phyloP scores from a whole-genome alignment of 1,140 invertebrate genomes.

The Cotesia chilonis region DNA sequence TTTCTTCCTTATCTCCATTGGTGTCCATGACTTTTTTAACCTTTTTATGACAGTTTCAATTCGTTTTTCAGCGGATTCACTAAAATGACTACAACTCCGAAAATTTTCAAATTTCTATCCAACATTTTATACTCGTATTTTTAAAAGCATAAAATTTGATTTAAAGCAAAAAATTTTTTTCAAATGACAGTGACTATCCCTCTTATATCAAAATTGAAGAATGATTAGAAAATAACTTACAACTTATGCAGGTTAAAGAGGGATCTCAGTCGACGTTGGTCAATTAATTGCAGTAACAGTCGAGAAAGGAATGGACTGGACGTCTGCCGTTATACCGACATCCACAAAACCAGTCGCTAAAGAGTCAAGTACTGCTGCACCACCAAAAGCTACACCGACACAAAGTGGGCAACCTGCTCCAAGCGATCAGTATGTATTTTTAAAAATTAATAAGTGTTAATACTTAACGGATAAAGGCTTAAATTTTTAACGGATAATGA shows the following conservation, averaged over 20 bases:
- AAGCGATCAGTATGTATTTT: slow-evolving; percentile 55
- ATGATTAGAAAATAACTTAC: slow-evolving; percentile 22
- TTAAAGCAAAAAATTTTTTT: not conserved
- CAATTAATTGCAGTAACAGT: slow-evolving; percentile 89
- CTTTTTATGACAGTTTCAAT: too few relatives aligned
- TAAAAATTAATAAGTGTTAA: too few relatives aligned
- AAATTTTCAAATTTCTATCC: too few relatives aligned
- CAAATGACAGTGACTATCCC: not conserved
- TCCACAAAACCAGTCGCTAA: slow-evolving; percentile 57
- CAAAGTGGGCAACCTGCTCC: slow-evolving; percentile 45
- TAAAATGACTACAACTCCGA: too few relatives aligned
- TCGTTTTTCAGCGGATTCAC: too few relatives aligned
- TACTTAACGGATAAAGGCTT: too few relatives aligned
- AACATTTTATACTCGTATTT: too few relatives aligned
- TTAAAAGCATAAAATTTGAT: too few relatives aligned
- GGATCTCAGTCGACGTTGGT: slow-evolving; percentile 85
- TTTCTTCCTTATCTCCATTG: too few relatives aligned
- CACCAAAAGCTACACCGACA: slow-evolving; percentile 44
- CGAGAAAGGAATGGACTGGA: slow-evolving; percentile 70
- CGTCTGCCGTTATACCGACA: slow-evolving; percentile 57
- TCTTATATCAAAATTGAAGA: not conserved
- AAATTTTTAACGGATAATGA: too few relatives aligned
- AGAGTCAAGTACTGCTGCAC: slow-evolving; percentile 41
- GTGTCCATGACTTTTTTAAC: too few relatives aligned
- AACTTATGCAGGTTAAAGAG: slow-evolving; percentile 71